These are phyloP conservation scores for Ranitomeya imitator DNA, from an alignment of 2,113 vertebrate species.

Conservation along the genomic window DNA sequence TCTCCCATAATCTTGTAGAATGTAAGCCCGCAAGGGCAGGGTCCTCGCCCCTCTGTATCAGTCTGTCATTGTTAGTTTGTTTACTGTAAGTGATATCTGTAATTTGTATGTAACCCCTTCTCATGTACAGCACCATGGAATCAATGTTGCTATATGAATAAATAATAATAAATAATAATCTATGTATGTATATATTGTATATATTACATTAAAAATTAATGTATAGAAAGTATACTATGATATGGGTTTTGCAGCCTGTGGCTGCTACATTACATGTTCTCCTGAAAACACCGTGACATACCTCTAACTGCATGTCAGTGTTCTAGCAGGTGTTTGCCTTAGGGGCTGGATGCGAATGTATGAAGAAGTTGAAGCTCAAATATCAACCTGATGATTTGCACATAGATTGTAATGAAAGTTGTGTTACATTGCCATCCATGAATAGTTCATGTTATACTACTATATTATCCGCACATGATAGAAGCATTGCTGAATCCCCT, in stretches of 20 bases:
- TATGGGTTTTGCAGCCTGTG: not conserved
- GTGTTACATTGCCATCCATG: not conserved
- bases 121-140: too few relatives aligned
- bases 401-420: not conserved
- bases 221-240: too few relatives aligned
- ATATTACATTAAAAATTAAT: not conserved
- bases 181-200: too few relatives aligned
- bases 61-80: too few relatives aligned
- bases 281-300: not conserved
- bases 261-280: not conserved
- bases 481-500: not conserved
- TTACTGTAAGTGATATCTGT: too few relatives aligned
- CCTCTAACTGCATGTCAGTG: not conserved
- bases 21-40: too few relatives aligned
- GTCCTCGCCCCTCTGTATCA: too few relatives aligned
- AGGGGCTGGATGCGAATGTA: not conserved
- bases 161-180: too few relatives aligned
- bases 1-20: too few relatives aligned
- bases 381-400: not conserved
- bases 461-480: too few relatives aligned
- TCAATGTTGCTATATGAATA: too few relatives aligned
- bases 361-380: not conserved
- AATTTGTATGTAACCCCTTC: too few relatives aligned
- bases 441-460: not conserved
- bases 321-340: slow-evolving; percentile 24